Conservation (phyloP, 35 echinoderm and acorn worm genomes). For the Stichopus chloronotus region DNA sequence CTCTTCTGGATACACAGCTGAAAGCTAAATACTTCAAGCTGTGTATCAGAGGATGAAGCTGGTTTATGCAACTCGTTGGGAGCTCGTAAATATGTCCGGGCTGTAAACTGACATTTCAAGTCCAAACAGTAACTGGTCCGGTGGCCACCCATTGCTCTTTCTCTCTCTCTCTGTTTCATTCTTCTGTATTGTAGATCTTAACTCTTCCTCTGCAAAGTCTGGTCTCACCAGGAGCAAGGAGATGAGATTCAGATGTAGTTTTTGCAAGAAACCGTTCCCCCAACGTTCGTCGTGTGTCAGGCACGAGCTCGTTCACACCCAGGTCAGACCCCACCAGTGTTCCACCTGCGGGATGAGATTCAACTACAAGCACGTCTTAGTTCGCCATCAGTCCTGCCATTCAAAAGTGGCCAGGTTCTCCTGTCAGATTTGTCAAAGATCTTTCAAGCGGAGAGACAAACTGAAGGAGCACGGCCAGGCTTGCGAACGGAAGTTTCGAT, state of each 20-base stretch:
- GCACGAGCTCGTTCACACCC: background rate
- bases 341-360: background rate
- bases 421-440: background rate
- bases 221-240: background rate
- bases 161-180: background rate
- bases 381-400: background rate
- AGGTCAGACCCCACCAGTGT: background rate
- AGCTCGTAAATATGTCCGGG: too few species aligned
- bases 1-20: too few species aligned
- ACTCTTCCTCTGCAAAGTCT: background rate
- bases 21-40: too few species aligned
- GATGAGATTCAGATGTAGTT: background rate
- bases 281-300: background rate
- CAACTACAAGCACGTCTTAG: slow-evolving; percentile 1
- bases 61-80: too few species aligned
- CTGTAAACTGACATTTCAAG: too few species aligned
- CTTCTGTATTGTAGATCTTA: background rate
- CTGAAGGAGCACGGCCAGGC: background rate
- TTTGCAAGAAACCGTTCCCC: background rate
- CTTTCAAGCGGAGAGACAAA: background rate
- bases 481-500: background rate
- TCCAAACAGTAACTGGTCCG: too few species aligned
- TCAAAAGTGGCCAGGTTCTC: background rate
- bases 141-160: background rate
- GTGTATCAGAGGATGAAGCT: too few species aligned